These are phyloP conservation scores for Microtus obscurus DNA, from an alignment of 2,797 vertebrate genomes.

Conservation along the genomic window DNA sequence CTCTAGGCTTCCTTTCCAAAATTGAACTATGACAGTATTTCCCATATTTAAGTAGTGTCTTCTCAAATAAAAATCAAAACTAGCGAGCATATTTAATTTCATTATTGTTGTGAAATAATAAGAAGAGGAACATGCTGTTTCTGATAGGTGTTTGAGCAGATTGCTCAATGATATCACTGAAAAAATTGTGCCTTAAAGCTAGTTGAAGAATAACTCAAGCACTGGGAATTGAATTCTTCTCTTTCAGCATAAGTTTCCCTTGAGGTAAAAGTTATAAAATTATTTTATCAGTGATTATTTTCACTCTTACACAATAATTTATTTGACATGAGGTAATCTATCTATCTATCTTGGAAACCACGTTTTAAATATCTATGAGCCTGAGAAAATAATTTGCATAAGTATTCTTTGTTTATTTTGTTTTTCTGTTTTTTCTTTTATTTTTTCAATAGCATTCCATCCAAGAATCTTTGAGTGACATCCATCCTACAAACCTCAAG, in stretches of 20 bases:
- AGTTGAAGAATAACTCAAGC: conserved; percentile 60
- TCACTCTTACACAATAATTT: conserved; percentile 47
- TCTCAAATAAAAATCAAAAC: not conserved
- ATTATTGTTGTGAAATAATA: conserved; percentile 54
- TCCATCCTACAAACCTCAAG: conserved; percentile 27
- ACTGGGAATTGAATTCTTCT: conserved; percentile 29
- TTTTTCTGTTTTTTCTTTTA: not conserved
- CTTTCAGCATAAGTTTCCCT: conserved; percentile 44
- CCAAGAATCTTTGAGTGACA: conserved; percentile 14
- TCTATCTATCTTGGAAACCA: conserved; percentile 2
- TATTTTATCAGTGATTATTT: conserved; percentile 47
- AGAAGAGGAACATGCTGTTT: conserved; percentile 14
- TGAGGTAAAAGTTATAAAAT: conserved; percentile 31
- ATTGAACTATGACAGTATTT: not conserved
- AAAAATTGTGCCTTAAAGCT: conserved; percentile 15
- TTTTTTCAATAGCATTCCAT: not conserved
- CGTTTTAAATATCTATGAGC: conserved; percentile 56
- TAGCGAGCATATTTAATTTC: conserved; percentile 9
- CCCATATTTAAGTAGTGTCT: not conserved
- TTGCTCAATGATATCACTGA: not conserved
- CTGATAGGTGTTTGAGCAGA: not conserved
- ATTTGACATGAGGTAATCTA: conserved; percentile 33
- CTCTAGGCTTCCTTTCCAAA: conserved; percentile 26
- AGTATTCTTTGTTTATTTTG: not conserved
- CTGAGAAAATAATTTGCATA: conserved; percentile 9